Percentiles rank a stretch among this genome's conserved stretches.
These are phyloP conservation scores for Ips nitidus DNA, from an alignment of 1,140 invertebrate species.

Conservation along the genomic window DNA sequence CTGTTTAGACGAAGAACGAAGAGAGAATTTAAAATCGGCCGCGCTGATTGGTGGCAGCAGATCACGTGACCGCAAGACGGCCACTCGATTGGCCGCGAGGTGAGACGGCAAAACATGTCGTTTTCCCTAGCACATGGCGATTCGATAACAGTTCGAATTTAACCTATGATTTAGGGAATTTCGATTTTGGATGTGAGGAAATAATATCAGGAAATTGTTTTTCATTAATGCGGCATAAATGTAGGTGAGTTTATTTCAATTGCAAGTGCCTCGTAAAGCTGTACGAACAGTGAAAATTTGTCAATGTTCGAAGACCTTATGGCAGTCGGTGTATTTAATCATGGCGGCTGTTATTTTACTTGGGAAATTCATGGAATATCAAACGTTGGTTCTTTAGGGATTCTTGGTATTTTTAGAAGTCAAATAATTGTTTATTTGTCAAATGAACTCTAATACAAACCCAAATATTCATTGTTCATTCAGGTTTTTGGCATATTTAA, in stretches of 20 bases:
- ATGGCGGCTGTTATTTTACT: too few species aligned
- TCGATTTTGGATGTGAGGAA: neutral
- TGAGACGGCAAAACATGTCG: conserved; percentile 32
- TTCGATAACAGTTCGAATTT: neutral
- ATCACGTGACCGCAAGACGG: conserved; percentile 49
- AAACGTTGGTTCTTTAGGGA: too few species aligned
- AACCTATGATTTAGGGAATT: neutral
- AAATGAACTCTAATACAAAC: too few species aligned
- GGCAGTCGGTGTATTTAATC: too few species aligned
- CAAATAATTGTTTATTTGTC: too few species aligned
- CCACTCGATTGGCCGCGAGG: conserved; percentile 42
- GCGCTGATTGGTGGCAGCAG: conserved; percentile 42
- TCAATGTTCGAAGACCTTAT: too few species aligned
- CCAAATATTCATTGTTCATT: too few species aligned
- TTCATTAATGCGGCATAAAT: neutral
- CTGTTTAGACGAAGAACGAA: conserved; percentile 47
- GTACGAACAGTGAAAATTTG: too few species aligned
- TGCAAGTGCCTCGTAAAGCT: too few species aligned
- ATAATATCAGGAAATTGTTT: neutral
- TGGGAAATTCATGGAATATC: too few species aligned
- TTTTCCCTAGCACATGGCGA: conserved; percentile 42
- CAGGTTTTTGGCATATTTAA: too few species aligned
- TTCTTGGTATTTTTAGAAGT: too few species aligned
- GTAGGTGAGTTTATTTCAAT: neutral
- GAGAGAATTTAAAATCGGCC: conserved; percentile 52